These are phyloP conservation scores for Drosophila grimshawi DNA, from an alignment of 1,140 invertebrate genomes.

Conservation along the genomic window DNA sequence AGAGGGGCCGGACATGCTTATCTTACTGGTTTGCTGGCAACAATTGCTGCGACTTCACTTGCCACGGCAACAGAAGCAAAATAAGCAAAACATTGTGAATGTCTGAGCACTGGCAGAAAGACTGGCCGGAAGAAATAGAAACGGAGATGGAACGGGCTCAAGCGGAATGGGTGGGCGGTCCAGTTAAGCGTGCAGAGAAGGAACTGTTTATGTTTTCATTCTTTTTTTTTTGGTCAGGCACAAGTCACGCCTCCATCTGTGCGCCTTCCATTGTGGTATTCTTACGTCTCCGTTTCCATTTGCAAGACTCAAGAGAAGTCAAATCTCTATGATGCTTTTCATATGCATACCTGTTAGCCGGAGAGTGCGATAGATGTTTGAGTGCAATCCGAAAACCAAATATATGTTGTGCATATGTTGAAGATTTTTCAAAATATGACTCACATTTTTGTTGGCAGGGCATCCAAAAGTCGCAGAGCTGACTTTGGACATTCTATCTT, in stretches of 20 bases:
- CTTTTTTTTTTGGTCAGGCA: not conserved
- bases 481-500: not conserved
- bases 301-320: conserved; percentile 42
- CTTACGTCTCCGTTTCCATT: conserved; percentile 64
- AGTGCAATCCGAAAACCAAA: too few species aligned
- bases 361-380: too few species aligned
- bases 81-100: conserved; percentile 36
- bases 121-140: conserved; percentile 4
- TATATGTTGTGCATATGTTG: too few species aligned
- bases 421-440: too few species aligned
- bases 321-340: conserved; percentile 46
- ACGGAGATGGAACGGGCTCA: not conserved
- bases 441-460: not conserved
- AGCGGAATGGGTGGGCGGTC: too few species aligned
- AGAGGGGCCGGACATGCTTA: conserved; percentile 28
- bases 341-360: conserved; percentile 10
- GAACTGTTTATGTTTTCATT: not conserved
- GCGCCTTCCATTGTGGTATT: conserved; percentile 56
- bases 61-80: conserved; percentile 16
- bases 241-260: conserved; percentile 11
- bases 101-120: not conserved
- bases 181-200: not conserved
- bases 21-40: conserved; percentile 16
- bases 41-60: conserved; percentile 26
- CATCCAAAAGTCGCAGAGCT: not conserved